These are phyloP conservation scores for Tipula vernalis DNA, from an alignment of 2,888 invertebrate genomes.

Conservation along the genomic window DNA sequence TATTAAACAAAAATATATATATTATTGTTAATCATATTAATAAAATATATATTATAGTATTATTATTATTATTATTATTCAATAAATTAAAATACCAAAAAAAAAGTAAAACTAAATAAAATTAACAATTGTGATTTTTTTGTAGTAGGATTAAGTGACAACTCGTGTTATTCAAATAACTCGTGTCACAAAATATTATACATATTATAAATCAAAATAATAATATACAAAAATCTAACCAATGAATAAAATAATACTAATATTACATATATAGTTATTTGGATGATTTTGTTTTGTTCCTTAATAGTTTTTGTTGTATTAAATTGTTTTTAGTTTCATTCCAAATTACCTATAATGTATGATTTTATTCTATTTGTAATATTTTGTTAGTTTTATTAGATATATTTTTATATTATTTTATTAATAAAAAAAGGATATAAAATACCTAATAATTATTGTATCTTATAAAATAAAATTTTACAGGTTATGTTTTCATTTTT, in stretches of 20 bases:
- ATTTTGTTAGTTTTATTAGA: not conserved
- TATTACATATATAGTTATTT: not conserved
- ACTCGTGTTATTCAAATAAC: not conserved
- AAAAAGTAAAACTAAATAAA: not conserved
- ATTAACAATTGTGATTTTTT: not conserved
- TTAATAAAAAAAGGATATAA: not conserved
- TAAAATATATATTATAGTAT: not conserved
- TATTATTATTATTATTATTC: not conserved
- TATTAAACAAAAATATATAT: not conserved
- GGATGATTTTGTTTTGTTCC: not conserved
- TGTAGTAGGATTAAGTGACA: not conserved
- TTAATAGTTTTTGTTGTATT: not conserved
- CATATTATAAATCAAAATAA: not conserved
- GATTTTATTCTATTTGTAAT: not conserved
- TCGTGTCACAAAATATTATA: not conserved
- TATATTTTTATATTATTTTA: not conserved
- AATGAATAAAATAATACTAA: not conserved
- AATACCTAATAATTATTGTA: not conserved
- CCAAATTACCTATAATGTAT: not conserved
- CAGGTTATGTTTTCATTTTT: not conserved
- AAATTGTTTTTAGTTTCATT: not conserved
- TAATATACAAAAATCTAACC: not conserved
- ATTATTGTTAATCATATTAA: not conserved
- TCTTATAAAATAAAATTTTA: not conserved
- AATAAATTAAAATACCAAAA: not conserved